Base-by-base conservation (phyloP, 2,797 vertebrate species). In the Molossus molossus region DNA sequence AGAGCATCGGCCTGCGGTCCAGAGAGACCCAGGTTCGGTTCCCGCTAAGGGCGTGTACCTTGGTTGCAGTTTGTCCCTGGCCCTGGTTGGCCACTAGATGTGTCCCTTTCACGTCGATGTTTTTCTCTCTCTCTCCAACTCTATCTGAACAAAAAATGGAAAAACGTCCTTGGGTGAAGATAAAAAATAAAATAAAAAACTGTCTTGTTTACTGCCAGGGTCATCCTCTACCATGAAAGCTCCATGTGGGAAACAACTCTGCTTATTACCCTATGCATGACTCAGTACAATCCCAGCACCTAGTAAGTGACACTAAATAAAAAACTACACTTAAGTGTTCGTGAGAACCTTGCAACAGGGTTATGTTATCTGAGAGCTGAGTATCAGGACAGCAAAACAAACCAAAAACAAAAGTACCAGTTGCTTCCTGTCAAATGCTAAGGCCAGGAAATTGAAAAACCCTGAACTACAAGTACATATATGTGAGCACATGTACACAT, bases 401-500 rank as follows among this genome's bases (percentile, higher is more conserved):
- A 82, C 76, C 21, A 91, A 58, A 64, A 91, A 25, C 17, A 69
- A 77, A 82, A 90, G 70, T 70, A 85, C 9, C 7, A 91, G 48
- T 3, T 92, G 77, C 50, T 87, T 92, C 45, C 69, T 83, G 37
- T 18, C 27, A 92, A 80, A 67, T 33, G 11, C 45, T 58, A 73
- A 84, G 40, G 11, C 45, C 53, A 73, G 80, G 40, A 80, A 80
- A 27, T 15, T 15, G 33, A 72, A 67, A 92, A 57, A 75, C 4
- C 45, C 29, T 82, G 45, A 37, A 29, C 23, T 65, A 20, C 37
- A 73, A 69, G 13, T 37, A 82, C 27, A 79, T 20, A 67, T 25
- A 72, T 45, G 20, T 84, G 23, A 87, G 18, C 57, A 85, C 57
- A 88, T 33, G 11, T 8, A 55, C 0, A 27, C n/a, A 91, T 1